phyloP scores from a whole-genome alignment of 2,797 vertebrate species.

The Loriculus beryllinus region DNA sequence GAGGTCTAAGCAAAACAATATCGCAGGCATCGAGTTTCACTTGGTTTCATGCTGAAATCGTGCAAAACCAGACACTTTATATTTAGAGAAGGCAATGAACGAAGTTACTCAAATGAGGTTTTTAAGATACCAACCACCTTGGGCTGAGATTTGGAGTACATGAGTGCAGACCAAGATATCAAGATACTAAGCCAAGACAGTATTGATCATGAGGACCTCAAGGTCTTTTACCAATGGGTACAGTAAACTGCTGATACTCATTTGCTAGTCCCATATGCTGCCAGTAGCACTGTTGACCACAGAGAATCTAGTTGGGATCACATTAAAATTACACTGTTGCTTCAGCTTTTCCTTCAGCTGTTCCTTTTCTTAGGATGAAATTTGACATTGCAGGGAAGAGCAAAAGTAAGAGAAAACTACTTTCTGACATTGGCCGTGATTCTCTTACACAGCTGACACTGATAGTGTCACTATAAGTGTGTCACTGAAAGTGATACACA shows the following conservation, averaged over 20 bases:
- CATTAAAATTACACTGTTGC: background rate
- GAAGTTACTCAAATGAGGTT: background rate
- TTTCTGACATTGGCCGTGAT: background rate
- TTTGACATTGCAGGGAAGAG: background rate
- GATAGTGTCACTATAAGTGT: too few species aligned
- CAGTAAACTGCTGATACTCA: background rate
- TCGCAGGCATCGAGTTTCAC: background rate
- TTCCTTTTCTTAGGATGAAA: background rate
- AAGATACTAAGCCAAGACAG: background rate
- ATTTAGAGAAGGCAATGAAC: background rate
- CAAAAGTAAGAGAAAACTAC: background rate
- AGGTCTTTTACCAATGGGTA: background rate
- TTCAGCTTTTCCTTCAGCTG: background rate
- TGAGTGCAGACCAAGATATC: background rate
- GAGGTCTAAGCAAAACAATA: background rate
- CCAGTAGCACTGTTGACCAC: background rate
- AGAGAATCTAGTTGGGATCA: background rate
- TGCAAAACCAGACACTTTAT: background rate
- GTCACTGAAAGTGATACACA: background rate
- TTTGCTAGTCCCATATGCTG: background rate
- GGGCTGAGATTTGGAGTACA: background rate
- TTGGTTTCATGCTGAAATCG: background rate
- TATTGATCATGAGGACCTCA: background rate
- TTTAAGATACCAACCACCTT: background rate
- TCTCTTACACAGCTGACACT: background rate